Percentiles rank a stretch among this genome's conserved stretches.
Evolutionary conservation across 2,888 invertebrate species (phyloP).

Genomic region (Limenitis camilla): DNA sequence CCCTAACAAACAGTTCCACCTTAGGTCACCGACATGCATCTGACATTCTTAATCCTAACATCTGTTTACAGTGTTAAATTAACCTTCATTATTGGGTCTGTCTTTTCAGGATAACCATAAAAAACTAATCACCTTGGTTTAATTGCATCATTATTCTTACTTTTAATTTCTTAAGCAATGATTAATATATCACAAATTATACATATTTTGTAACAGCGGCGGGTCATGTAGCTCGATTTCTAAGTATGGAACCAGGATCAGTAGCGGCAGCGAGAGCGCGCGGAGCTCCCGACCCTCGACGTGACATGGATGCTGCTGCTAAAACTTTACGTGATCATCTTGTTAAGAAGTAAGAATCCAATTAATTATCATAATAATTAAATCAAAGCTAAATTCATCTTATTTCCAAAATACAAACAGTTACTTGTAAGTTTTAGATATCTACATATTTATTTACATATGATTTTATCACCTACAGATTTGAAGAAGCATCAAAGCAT

Average conservation of each 20-base stretch:
- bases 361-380: not conserved
- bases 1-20: not conserved
- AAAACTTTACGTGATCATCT: constrained; percentile 54
- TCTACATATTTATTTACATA: no score
- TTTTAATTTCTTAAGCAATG: not conserved
- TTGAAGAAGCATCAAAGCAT: constrained; percentile 91
- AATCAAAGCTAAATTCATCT: no score
- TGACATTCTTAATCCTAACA: no score
- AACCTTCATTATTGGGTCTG: not conserved
- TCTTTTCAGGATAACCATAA: not conserved
- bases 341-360: constrained; percentile 43
- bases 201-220: constrained; percentile 78
- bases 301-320: constrained; percentile 55
- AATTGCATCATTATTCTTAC: no score
- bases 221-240: constrained; percentile 93
- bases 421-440: no score
- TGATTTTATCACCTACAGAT: constrained; percentile 65
- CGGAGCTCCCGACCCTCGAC: constrained; percentile 56
- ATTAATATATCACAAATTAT: not conserved
- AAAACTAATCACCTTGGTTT: no score
- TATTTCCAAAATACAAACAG: no score
- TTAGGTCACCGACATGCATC: no score
- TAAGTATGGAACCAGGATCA: constrained; percentile 93
- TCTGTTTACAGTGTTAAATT: no score
- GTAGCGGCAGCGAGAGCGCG: constrained; percentile 62